Conservation (phyloP, 2,113 vertebrate genomes). For the Lanius ludovicianus region DNA sequence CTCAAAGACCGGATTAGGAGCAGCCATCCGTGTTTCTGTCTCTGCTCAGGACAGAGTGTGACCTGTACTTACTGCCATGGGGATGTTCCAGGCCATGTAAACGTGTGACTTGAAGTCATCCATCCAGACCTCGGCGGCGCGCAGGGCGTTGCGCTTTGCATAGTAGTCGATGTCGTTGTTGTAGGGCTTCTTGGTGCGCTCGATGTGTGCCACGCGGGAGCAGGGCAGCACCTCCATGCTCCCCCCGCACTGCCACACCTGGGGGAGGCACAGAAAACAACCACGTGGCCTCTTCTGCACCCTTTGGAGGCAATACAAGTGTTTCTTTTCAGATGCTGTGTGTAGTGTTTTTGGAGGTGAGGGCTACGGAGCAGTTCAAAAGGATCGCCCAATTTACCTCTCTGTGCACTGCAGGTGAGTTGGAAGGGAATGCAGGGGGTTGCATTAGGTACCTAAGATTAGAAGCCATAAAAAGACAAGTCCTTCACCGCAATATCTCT, state of each 20-base stretch:
- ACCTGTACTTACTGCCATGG: slow-evolving; percentile 86
- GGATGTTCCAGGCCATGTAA: slow-evolving; percentile 99
- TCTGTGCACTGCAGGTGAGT: fast-evolving
- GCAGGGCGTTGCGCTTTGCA: slow-evolving; percentile 92
- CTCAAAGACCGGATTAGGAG: fast-evolving
- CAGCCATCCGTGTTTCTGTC: fast-evolving
- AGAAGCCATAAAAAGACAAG: neutral
- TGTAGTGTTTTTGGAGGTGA: fast-evolving
- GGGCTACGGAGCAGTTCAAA: fast-evolving
- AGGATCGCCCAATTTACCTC: fast-evolving
- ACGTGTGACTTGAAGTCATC: slow-evolving; percentile 97
- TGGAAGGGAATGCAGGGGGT: neutral
- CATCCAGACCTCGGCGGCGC: slow-evolving; percentile 98
- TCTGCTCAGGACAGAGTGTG: fast-evolving
- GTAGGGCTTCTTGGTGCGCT: slow-evolving; percentile 97
- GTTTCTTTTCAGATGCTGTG: neutral
- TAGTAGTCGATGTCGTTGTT: slow-evolving; percentile 99
- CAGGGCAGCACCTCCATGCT: slow-evolving; percentile 99
- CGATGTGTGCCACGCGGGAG: slow-evolving; percentile 94
- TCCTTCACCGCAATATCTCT: neutral
- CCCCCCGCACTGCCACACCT: slow-evolving; percentile 98
- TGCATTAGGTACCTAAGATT: neutral
- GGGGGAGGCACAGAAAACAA: neutral
- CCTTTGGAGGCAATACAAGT: fast-evolving
- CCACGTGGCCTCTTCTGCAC: fast-evolving